Base-by-base conservation (phyloP, 2,888 invertebrate species). In the Mythimna impura region DNA sequence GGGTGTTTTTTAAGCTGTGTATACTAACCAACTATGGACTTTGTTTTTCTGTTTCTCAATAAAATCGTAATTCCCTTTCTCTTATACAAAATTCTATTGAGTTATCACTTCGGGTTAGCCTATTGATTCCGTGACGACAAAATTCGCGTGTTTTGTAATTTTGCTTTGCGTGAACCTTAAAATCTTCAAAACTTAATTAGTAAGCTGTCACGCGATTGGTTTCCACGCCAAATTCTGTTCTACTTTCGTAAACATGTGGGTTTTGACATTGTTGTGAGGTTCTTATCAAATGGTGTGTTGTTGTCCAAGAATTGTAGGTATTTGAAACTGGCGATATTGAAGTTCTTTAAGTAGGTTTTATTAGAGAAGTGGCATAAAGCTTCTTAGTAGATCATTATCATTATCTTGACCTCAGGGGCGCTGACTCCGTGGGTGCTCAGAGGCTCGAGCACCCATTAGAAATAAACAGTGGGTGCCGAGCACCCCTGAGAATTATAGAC, bases 181-280 rank as follows among this genome's bases (percentile, higher is more conserved):
- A 84, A 84, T 84, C 74, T 73, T 80, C 73, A 76, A 78, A 86
- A 85, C 74, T 79, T 77, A 82, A 84, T 85, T 79, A 86, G 85
- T 77, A 5, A 36, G 61, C 57, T 69, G 81, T 67, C 85, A 86
- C 85, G 86, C 83, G 72, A 86, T 84, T 66, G 54, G 61, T 66
- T 74, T 69, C 52, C 71, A 55, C 70, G 63, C 65, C 17, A 73
- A 66, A 58, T 71, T 73, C 61, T 76, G 60, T 72, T 74, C 76
- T 71, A 73, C 34, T 76, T 83, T 69, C 9, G 30, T 63, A 63
- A 52, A 36, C 9, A 52, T 76, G 76, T 60, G n/a, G 9, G 22
- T 68, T 73, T 52, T 66, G 67, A 67, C 60, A 71, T 70, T 62
- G 58, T 7, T 58, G 3, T 71, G 54, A 60, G 67, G 36, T 66